phyloP scores from a whole-genome alignment of 2,113 vertebrate species.

The Salvator merianae region DNA sequence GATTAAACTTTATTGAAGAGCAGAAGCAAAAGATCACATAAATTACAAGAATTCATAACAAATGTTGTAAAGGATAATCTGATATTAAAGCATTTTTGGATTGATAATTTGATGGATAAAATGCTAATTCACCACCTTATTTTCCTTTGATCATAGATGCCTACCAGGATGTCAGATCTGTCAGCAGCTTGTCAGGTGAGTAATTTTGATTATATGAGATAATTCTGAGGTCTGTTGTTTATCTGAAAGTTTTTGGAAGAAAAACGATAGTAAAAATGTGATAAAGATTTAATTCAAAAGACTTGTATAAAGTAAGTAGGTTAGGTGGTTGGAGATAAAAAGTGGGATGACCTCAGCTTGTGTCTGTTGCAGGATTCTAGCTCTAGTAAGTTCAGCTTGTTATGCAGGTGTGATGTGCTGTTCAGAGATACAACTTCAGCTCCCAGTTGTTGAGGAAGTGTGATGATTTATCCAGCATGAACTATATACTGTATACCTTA shows the following conservation, averaged over 20 bases:
- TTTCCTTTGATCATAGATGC: constrained; percentile 84
- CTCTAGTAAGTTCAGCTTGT: constrained; percentile 10
- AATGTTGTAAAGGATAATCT: neutral
- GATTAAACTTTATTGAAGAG: neutral
- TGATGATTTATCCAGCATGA: no score
- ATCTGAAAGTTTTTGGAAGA: neutral
- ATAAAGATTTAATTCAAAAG: neutral
- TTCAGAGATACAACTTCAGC: no score
- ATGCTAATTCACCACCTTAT: neutral
- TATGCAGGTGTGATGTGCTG: no score
- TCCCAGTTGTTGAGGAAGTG: no score
- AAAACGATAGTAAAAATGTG: neutral
- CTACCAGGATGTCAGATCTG: constrained; percentile 99
- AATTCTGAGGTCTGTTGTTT: neutral
- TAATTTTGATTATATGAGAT: neutral
- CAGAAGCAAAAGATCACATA: neutral
- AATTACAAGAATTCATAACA: neutral
- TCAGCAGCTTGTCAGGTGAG: constrained; percentile 95
- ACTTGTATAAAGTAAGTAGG: neutral
- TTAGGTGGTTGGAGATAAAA: neutral
- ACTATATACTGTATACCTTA: no score
- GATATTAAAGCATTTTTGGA: neutral
- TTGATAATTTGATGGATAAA: neutral
- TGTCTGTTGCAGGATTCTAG: neutral
- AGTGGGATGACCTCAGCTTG: neutral